Conservation (phyloP, 2,113 vertebrate species). For the Mesitornis unicolor region DNA sequence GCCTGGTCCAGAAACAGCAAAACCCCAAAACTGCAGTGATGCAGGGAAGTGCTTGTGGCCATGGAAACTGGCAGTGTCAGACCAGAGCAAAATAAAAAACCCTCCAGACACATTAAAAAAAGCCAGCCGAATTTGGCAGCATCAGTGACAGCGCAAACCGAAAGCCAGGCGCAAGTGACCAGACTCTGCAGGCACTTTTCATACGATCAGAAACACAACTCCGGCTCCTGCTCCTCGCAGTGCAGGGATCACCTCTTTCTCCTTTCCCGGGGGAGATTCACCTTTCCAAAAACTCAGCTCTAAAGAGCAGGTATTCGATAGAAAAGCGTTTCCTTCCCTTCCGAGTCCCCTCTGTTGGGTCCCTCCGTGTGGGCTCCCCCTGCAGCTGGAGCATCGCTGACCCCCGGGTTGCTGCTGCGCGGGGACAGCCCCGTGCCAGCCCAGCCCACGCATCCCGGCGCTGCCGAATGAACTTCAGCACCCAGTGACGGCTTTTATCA, state of each 20-base stretch:
- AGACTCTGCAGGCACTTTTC: not conserved
- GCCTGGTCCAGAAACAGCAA: not conserved
- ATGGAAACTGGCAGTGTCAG: not conserved
- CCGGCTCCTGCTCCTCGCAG: not conserved
- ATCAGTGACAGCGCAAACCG: not conserved
- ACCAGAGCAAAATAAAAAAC: not conserved
- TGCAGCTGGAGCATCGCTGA: not conserved
- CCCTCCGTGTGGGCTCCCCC: fast-evolving
- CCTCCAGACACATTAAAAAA: not conserved
- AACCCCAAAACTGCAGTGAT: not conserved
- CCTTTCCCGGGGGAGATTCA: not conserved
- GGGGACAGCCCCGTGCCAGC: not conserved
- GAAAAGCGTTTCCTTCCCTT: not conserved
- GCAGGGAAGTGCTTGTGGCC: not conserved
- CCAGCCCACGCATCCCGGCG: fast-evolving
- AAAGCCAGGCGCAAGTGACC: not conserved
- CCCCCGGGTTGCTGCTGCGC: fast-evolving
- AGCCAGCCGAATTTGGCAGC: not conserved
- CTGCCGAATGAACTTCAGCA: not conserved
- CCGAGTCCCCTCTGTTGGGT: not conserved
- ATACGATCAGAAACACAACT: not conserved
- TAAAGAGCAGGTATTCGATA: not conserved
- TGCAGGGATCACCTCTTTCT: not conserved
- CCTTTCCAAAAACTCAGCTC: not conserved
- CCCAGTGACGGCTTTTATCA: not conserved